These are phyloP conservation scores for Dasyprocta punctata DNA, from an alignment of 2,113 vertebrate genomes.

Conservation along the genomic window DNA sequence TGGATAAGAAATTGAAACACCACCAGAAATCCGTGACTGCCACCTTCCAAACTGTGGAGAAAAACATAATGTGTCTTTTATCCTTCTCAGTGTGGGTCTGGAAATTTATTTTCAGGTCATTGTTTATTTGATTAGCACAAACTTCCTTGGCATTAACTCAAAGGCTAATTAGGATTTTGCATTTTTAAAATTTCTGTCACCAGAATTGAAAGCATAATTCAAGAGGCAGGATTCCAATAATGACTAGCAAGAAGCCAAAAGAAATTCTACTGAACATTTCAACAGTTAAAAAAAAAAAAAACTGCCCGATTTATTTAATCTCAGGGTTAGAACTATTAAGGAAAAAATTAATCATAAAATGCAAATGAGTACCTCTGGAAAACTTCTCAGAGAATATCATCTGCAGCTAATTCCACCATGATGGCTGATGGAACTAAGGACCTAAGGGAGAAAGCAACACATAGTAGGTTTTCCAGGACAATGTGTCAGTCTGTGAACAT, in stretches of 20 bases:
- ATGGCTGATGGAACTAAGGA: background rate
- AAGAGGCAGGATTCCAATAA: conserved; percentile 25
- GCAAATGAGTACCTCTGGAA: background rate
- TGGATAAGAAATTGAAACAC: conserved; percentile 17
- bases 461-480: background rate
- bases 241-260: conserved; percentile 22
- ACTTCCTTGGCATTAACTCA: conserved; percentile 51
- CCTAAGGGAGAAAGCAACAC: background rate
- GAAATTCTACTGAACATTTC: background rate
- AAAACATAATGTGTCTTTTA: background rate
- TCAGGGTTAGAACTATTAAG: conserved; percentile 1
- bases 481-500: background rate
- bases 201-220: conserved; percentile 51
- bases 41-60: background rate
- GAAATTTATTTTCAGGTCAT: background rate
- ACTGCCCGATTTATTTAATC: conserved; percentile 12
- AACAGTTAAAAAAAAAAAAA: background rate
- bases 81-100: background rate
- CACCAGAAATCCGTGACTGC: background rate
- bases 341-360: conserved; percentile 49
- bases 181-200: conserved; percentile 55
- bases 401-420: background rate
- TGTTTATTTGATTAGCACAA: conserved; percentile 44
- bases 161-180: conserved; percentile 70
- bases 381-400: background rate